These are phyloP conservation scores for Rhagium mordax DNA, from an alignment of 2,888 invertebrate genomes.

Conservation along the genomic window DNA sequence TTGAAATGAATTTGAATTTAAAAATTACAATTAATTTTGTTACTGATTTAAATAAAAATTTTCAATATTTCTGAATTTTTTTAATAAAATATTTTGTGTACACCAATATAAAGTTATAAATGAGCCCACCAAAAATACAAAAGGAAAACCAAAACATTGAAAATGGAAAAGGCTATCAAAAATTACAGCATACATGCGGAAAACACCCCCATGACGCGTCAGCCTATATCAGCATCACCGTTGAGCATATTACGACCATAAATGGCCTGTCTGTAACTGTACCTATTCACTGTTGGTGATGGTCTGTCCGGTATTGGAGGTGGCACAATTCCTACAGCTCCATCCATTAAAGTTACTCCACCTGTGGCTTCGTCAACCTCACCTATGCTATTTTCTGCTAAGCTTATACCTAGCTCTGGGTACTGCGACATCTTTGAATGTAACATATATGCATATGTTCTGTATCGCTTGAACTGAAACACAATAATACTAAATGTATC, in stretches of 20 bases:
- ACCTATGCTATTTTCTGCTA: constrained; percentile 74
- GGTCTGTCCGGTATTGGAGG: constrained; percentile 76
- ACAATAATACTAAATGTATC: not conserved
- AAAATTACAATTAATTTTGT: no score
- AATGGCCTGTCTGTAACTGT: constrained; percentile 76
- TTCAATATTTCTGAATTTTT: not conserved
- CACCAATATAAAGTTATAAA: constrained; percentile 13
- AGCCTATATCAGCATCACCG: constrained; percentile 75
- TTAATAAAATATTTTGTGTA: constrained; percentile 7
- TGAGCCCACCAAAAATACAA: constrained; percentile 23
- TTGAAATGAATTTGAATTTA: no score
- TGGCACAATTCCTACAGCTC: constrained; percentile 69
- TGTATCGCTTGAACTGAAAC: constrained; percentile 85
- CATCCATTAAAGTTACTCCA: constrained; percentile 54
- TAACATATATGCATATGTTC: constrained; percentile 85
- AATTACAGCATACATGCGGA: constrained; percentile 84
- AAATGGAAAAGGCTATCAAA: constrained; percentile 24
- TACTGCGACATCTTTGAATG: constrained; percentile 78
- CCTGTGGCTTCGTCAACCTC: constrained; percentile 71
- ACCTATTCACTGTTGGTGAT: constrained; percentile 75
- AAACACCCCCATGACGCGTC: constrained; percentile 88
- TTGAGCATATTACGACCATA: constrained; percentile 71
- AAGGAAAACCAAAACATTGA: constrained; percentile 42
- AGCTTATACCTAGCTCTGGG: constrained; percentile 72
- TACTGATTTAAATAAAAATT: not conserved